A percentile compares a stretch with the other conserved stretches of the same genome.
phyloP scores from a whole-genome alignment of 2,113 vertebrate genomes.

The Micronycteris hirsuta region DNA sequence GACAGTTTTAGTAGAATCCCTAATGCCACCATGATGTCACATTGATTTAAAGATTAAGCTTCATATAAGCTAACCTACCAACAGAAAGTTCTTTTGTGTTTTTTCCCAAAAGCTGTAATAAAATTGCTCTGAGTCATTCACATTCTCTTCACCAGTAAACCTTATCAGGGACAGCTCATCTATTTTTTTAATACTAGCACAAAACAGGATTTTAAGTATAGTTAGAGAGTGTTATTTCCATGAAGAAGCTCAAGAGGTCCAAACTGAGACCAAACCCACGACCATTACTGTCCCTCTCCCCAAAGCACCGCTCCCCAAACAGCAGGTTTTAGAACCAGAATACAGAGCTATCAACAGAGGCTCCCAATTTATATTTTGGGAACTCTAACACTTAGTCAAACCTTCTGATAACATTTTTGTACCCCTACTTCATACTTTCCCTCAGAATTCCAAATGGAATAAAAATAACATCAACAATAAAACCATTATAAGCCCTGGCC shows the following conservation, averaged over 20 bases:
- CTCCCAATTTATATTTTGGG: background rate
- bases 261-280: background rate
- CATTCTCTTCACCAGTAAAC: background rate
- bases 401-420: background rate
- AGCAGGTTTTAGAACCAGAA: background rate
- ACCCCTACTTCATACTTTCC: background rate
- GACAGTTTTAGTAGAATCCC: background rate
- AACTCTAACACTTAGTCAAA: background rate
- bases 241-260: background rate
- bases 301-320: background rate
- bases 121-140: background rate
- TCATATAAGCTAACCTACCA: background rate
- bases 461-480: background rate
- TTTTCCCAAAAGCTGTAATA: background rate
- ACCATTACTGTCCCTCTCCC: background rate
- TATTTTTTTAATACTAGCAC: background rate
- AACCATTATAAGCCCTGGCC: background rate
- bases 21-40: background rate
- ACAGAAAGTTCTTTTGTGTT: background rate
- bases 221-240: background rate
- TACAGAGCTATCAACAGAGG: background rate
- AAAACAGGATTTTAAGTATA: background rate
- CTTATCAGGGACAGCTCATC: background rate
- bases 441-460: slow-evolving; percentile 11
- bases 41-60: background rate